Base-by-base conservation (phyloP, 2,113 vertebrate species). In the Corythaixoides concolor region DNA sequence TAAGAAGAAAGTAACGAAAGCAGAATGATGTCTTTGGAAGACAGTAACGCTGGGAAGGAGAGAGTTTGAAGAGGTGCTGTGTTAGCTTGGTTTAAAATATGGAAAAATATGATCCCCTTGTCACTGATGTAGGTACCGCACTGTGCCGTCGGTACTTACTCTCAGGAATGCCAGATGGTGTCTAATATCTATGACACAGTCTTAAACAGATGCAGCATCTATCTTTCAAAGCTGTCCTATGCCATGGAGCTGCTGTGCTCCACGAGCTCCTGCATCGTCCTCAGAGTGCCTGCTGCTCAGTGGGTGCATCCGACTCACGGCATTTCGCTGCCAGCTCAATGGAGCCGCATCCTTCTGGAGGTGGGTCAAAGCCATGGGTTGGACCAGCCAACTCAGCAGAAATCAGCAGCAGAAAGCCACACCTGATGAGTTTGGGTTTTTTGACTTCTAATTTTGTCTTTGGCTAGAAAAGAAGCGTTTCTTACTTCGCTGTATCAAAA, bases 221-320 rank as follows among this genome's bases (percentile, higher is more conserved):
- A 41, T 67, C 52, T 33, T 50, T 59, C 79, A 39, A 45, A 62
- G 20, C 23, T 64, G 26, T 24, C 49, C 49, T 35, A 82, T 47
- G 11, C 8, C 1, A 1, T 0, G 1, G 56, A 63, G 39, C 18
- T 72, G 66, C 74, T 55, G 28, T 26, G 43, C n/a, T 68, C 39
- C 35, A 27, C 1, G 3, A 60, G 22, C 43, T 80, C 45, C 50
- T 47, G 32, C 47, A 24, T 20, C 0, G 0, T 62, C 33, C 32
- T 41, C 1, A 2, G n/a, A 6, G 24, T 32, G 10, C 11, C 78
- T 33, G 49, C 2, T 1, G 43, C 21, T 69, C 67, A 30, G 35
- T 9, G 28, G 30, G 55, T 73, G 13, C 39, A 43, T n/a, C 32
- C 0, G 0, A 56, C 18, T 8, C 56, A 35, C 1, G 3, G 32